Evolutionary conservation across 2,888 invertebrate species (phyloP), one percentile per base, ranked within the genome.

Genomic region (Ornithoptera priamus): DNA sequence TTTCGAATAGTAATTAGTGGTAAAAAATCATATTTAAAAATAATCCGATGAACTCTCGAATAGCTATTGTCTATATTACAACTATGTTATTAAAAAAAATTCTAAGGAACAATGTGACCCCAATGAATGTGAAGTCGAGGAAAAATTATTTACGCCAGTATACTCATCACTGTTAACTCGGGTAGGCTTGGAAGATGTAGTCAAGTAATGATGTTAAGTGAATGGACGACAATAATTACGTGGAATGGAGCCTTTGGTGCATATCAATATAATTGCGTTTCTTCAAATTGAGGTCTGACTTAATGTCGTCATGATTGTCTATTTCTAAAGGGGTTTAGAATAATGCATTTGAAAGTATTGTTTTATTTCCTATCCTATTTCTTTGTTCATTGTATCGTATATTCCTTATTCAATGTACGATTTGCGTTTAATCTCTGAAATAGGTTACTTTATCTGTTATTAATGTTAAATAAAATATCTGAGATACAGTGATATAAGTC

Each of bases 131-230:
- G 75, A 85, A 84, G 83, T 82, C 81, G 82, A 83, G 79, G 77
- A 81, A 82, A 86, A 89, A 92, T 92, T 91, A 92, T 92, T 90
- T 90, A 90, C 91, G 92, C 89, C 87, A 90, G 81, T 72, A 69
- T 65, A 83, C 81, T 82, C 81, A 80, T 76, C 77, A 83, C 80
- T 83, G 83, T 82, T 80, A 84, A 85, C 85, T 83, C 82, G 53
- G 83, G 76, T 80, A 81, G 81, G 84, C 80, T 85, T 85, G 85
- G 85, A 86, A 87, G 88, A 90, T 85, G 88, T 87, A 87, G 86
- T 85, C 83, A 82, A 78, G 87, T 88, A 89, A 89, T 84, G 84
- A 89, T 84, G 84, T 85, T 87, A 90, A 91, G 89, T 88, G 89
- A 92, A 91, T 87, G 89, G 87, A 90, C 87, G 88, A 82, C 82